A percentile compares a stretch with the other conserved stretches of the same genome.
Conservation (phyloP, 2,888 invertebrate species). For the Drosophila quinaria region DNA sequence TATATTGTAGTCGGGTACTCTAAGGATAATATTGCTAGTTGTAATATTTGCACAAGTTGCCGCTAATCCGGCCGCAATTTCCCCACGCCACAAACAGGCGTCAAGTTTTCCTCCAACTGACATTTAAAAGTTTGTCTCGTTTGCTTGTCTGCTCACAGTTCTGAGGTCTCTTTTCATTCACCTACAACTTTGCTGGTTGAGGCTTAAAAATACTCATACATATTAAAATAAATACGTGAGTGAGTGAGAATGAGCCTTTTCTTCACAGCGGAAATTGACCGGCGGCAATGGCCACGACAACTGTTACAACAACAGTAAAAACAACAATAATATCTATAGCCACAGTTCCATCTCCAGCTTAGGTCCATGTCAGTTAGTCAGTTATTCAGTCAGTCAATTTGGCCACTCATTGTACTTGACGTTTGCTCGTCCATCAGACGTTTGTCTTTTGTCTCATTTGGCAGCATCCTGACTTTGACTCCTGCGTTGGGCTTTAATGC, state of each 20-base stretch:
- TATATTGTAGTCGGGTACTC: background rate
- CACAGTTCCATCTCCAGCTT: slow-evolving; percentile 17
- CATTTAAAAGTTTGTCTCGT: slow-evolving; percentile 68
- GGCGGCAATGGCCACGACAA: slow-evolving; percentile 58
- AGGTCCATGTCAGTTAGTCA: slow-evolving; percentile 37
- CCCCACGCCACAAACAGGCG: slow-evolving; percentile 24
- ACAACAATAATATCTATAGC: background rate
- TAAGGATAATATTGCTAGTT: background rate
- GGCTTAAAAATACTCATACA: slow-evolving; percentile 55
- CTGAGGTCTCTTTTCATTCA: slow-evolving; percentile 1
- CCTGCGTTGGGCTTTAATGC: slow-evolving; percentile 21
- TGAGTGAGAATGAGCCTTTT: slow-evolving; percentile 17
- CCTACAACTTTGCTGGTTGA: slow-evolving; percentile 4
- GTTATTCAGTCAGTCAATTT: slow-evolving; percentile 44
- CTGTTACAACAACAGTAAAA: background rate
- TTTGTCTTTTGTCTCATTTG: slow-evolving; percentile 62
- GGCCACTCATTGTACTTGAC: slow-evolving; percentile 47
- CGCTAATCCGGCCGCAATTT: slow-evolving; percentile 58
- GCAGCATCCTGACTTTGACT: slow-evolving; percentile 44
- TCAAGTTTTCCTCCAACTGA: slow-evolving; percentile 60
- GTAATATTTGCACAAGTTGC: slow-evolving; percentile 48
- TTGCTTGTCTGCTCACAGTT: slow-evolving; percentile 32
- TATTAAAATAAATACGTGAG: slow-evolving; percentile 48
- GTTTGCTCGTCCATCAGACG: slow-evolving; percentile 39
- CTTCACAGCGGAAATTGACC: slow-evolving; percentile 71